Evolutionary conservation across 2,888 invertebrate genomes (phyloP).

Genomic region (Sacculina carcini): DNA sequence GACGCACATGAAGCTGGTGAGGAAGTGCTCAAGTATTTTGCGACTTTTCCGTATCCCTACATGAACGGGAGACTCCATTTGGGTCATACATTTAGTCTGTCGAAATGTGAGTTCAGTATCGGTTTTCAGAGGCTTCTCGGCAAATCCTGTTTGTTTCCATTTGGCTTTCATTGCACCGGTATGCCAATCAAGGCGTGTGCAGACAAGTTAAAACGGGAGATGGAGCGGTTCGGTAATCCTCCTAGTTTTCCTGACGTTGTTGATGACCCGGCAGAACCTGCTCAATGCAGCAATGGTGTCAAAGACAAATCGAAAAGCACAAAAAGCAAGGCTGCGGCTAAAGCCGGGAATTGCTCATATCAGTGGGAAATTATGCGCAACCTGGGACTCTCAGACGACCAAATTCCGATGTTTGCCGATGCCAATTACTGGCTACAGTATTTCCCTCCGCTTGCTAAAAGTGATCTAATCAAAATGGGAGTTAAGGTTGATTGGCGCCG

Average conservation of each 20-base stretch:
- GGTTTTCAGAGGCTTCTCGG: constrained; percentile 80
- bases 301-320: constrained; percentile 80
- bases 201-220: constrained; percentile 82
- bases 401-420: constrained; percentile 74
- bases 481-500: constrained; percentile 88
- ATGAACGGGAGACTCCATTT: constrained; percentile 97
- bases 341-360: constrained; percentile 51
- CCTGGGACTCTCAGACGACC: constrained; percentile 63
- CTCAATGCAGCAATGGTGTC: constrained; percentile 29
- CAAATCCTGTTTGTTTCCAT: constrained; percentile 72
- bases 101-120: constrained; percentile 69
- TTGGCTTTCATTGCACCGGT: constrained; percentile 96
- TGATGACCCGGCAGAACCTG: constrained; percentile 23
- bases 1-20: constrained; percentile 40
- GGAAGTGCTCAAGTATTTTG: constrained; percentile 55
- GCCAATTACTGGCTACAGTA: constrained; percentile 81
- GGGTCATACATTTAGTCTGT: constrained; percentile 86
- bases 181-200: constrained; percentile 78
- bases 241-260: constrained; percentile 50
- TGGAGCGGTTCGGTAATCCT: constrained; percentile 70
- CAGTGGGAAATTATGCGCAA: constrained; percentile 99
- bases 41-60: constrained; percentile 92
- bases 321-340: constrained; percentile 83
- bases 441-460: constrained; percentile 63
- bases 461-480: constrained; percentile 68